phyloP scores from a whole-genome alignment of 2,888 invertebrate genomes.

The Diarsia mendica region DNA sequence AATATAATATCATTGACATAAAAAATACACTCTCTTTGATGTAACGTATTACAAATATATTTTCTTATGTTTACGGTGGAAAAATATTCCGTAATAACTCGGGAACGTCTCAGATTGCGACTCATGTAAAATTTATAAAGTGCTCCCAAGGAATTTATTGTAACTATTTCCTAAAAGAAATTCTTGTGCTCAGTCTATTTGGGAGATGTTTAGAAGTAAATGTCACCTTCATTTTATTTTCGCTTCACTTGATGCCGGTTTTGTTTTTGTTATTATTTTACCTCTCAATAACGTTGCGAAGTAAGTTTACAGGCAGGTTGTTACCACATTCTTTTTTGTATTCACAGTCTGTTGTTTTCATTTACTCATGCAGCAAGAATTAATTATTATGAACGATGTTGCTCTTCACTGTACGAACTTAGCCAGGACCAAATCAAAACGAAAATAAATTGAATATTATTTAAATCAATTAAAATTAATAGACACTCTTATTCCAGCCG shows the following conservation, averaged over 20 bases:
- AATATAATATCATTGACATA: constrained; percentile 63
- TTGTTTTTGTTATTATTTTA: constrained; percentile 8
- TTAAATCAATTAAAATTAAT: background rate
- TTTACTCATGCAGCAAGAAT: background rate
- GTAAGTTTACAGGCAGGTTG: background rate
- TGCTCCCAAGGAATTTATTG: constrained; percentile 43
- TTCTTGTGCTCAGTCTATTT: constrained; percentile 32
- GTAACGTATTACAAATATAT: constrained; percentile 61
- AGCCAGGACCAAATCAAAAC: background rate
- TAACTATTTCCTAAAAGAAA: constrained; percentile 43
- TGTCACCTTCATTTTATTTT: constrained; percentile 12
- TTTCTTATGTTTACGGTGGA: constrained; percentile 58
- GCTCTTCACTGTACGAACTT: background rate
- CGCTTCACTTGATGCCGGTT: background rate
- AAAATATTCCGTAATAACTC: constrained; percentile 60
- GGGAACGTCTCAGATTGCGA: constrained; percentile 42
- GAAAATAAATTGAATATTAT: background rate
- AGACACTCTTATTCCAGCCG: background rate
- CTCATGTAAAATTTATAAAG: constrained; percentile 62
- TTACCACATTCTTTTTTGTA: background rate
- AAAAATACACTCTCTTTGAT: constrained; percentile 62
- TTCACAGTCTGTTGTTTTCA: background rate
- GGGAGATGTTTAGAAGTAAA: constrained; percentile 17
- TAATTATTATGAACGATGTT: background rate
- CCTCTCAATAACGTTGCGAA: background rate